Base-by-base conservation (phyloP, 1,140 invertebrate species). In the Hormaphis cornu region DNA sequence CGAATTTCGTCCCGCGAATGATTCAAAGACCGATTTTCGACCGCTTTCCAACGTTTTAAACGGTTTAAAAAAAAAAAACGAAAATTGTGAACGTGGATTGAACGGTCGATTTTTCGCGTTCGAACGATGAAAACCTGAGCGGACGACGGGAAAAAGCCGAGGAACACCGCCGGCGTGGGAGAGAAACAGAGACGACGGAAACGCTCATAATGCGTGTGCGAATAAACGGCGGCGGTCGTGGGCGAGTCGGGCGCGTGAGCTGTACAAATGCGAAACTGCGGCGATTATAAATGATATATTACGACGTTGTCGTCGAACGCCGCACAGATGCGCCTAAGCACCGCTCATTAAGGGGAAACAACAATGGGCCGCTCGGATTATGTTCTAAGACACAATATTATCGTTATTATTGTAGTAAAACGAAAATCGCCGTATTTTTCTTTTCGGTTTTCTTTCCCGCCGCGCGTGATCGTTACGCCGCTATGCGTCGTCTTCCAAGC, bases 261-360 rank as follows among this genome's bases (percentile, higher is more conserved):
- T 35, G 12, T 33, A 33, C 9, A 48, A n/a, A n/a, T 26, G 44
- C 28, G 44, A 22, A 66, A 66, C 61, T 66, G 61, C 50, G 44
- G 42, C 42, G 61, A 66, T 66, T 50, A 66, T 66, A 66, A n/a
- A 66, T 66, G 44, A 66, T 66, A 66, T 66, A 66, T 35, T n/a
- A 22, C n/a, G 18, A 16, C 44, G 44, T 20, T 35, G 44, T 66
- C 61, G 28, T 50, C 61, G 42, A 35, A n/a, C 61, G 61, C 48
- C 24, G 61, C 61, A 66, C 61, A 66, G 61, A 66, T 66, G 61
- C 61, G 61, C 61, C 61, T 35, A 66, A 66, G 61, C 20, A 66
- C 61, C 61, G 28, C 42, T 66, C 61, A 35, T 66, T 66, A 66
- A 12, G 42, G 18, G 42, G 28, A n/a, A n/a, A n/a, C 28, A 66